Conservation (phyloP, 2,113 vertebrate species). For the Pygoscelis antarcticus region DNA sequence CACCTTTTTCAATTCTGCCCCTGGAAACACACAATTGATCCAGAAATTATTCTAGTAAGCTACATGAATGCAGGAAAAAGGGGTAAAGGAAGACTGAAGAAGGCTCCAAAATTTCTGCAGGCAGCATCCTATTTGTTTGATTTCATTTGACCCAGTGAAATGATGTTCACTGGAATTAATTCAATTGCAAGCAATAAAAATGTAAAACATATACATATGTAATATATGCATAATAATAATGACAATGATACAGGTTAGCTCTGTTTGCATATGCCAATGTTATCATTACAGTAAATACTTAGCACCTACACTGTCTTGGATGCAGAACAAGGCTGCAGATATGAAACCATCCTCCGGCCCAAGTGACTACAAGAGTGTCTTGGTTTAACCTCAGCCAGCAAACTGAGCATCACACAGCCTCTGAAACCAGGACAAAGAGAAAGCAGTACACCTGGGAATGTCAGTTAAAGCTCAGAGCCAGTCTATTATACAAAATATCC, state of each 20-base stretch:
- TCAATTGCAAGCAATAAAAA: background rate
- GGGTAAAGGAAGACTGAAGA: background rate
- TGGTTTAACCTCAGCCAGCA: too few relatives aligned
- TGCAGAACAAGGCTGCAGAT: background rate
- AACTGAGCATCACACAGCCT: too few relatives aligned
- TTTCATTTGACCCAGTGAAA: background rate
- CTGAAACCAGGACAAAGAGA: background rate
- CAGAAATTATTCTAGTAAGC: background rate
- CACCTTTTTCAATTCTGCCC: background rate
- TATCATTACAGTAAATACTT: background rate
- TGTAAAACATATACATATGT: background rate
- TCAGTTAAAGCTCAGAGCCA: background rate
- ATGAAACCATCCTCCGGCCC: background rate
- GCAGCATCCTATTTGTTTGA: background rate
- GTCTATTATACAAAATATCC: background rate
- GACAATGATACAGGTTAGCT: background rate
- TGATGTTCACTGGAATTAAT: background rate
- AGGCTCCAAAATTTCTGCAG: background rate
- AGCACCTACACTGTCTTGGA: background rate
- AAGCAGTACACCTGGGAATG: background rate
- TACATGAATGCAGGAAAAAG: background rate
- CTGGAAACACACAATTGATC: background rate
- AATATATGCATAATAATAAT: background rate
- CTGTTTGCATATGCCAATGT: background rate
- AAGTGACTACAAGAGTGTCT: background rate